phyloP scores from a whole-genome alignment of 2,113 vertebrate genomes.

The Barnardius zonarius region DNA sequence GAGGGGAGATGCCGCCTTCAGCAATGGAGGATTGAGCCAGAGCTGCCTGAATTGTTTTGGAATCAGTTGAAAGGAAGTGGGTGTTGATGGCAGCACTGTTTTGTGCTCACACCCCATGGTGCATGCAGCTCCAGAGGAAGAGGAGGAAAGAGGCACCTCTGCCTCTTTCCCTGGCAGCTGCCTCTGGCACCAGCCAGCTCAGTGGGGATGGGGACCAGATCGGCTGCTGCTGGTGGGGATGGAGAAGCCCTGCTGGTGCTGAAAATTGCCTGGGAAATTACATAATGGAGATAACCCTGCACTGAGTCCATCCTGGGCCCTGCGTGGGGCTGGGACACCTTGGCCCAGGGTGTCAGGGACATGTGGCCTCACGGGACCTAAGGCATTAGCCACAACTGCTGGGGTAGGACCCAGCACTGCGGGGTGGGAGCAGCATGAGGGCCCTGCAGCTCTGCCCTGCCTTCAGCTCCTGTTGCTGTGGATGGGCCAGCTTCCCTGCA shows the following conservation, averaged over 20 bases:
- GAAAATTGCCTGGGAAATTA: background rate
- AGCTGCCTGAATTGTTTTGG: background rate
- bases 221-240: background rate
- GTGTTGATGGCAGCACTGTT: accelerated
- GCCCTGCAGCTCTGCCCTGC: background rate
- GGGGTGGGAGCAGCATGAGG: accelerated
- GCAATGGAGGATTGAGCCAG: background rate
- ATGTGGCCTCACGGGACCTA: accelerated
- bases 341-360: background rate
- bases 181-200: accelerated
- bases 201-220: background rate
- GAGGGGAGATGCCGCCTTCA: background rate
- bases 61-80: background rate
- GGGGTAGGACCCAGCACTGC: accelerated
- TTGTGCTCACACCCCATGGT: background rate
- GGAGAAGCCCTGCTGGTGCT: background rate
- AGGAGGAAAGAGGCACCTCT: background rate
- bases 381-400: accelerated
- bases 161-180: background rate
- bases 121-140: background rate
- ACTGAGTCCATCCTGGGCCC: accelerated
- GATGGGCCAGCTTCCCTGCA: background rate
- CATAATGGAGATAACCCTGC: background rate
- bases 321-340: background rate
- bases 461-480: background rate